These are phyloP conservation scores for Garra rufa DNA, from an alignment of 2,113 vertebrate genomes.

Conservation along the genomic window DNA sequence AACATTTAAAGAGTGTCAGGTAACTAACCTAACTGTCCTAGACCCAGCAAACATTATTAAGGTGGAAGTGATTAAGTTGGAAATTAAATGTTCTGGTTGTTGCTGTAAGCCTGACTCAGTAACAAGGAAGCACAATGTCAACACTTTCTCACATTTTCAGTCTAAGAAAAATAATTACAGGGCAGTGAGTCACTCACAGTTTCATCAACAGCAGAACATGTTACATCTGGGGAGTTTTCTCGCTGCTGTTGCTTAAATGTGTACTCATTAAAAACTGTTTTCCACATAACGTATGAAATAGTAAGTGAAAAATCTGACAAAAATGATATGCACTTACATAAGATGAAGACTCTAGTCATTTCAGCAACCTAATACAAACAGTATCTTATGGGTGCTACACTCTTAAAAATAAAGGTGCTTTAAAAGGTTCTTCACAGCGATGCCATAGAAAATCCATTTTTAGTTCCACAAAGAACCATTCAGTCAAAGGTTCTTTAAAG, in stretches of 20 bases:
- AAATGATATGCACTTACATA: neutral
- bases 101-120: neutral
- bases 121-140: neutral
- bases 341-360: neutral
- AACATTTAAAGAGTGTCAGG: neutral
- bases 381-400: no score
- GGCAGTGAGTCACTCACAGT: neutral
- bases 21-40: neutral
- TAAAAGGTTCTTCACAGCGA: no score
- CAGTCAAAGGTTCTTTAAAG: no score
- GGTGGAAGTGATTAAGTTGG: neutral
- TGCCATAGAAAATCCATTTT: no score
- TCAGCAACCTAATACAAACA: no score
- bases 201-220: conserved; percentile 7
- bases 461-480: no score
- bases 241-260: neutral
- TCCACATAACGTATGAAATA: neutral
- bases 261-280: neutral
- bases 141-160: neutral
- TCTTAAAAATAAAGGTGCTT: no score
- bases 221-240: neutral
- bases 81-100: neutral
- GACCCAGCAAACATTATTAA: neutral
- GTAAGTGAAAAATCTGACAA: neutral
- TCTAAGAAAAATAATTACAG: neutral